Percentiles rank a stretch among this genome's conserved stretches.
phyloP scores from a whole-genome alignment of 2,888 invertebrate genomes.

The Trichopria drosophilae region DNA sequence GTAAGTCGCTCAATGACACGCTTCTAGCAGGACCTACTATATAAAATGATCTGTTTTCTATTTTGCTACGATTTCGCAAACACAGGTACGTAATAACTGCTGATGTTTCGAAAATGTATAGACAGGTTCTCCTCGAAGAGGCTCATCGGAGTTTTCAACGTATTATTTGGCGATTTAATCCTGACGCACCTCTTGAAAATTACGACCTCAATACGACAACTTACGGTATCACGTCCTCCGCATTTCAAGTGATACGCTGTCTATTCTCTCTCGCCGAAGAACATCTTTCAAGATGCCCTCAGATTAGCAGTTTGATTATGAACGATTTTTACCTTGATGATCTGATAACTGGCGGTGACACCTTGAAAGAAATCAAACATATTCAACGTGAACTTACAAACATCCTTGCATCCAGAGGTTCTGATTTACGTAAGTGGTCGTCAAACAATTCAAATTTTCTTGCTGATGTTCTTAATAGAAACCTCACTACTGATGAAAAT shows the following conservation, averaged over 20 bases:
- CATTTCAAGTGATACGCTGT: conserved; percentile 40
- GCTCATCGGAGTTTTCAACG: conserved; percentile 31
- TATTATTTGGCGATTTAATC: too few relatives aligned
- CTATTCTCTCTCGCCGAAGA: conserved; percentile 40
- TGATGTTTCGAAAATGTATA: conserved; percentile 44
- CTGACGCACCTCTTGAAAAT: too few relatives aligned
- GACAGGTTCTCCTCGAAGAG: conserved; percentile 21
- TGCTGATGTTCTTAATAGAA: neutral
- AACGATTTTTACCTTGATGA: conserved; percentile 29
- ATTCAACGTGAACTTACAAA: too few relatives aligned
- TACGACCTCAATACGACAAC: too few relatives aligned
- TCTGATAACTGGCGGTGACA: conserved; percentile 23
- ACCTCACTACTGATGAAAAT: too few relatives aligned
- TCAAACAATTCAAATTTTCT: conserved; percentile 4
- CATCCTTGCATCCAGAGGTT: conserved; percentile 15
- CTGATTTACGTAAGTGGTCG: conserved; percentile 25
- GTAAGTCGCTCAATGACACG: conserved; percentile 39
- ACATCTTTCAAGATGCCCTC: conserved; percentile 21
- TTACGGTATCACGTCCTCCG: too few relatives aligned
- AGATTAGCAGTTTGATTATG: too few relatives aligned
- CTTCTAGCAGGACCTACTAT: conserved; percentile 35
- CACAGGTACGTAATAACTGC: conserved; percentile 31
- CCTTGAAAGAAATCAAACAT: conserved; percentile 2
- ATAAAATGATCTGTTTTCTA: conserved; percentile 22
- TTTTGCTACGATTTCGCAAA: conserved; percentile 24